phyloP scores from a whole-genome alignment of 2,888 invertebrate genomes.

The Globia sparganii region DNA sequence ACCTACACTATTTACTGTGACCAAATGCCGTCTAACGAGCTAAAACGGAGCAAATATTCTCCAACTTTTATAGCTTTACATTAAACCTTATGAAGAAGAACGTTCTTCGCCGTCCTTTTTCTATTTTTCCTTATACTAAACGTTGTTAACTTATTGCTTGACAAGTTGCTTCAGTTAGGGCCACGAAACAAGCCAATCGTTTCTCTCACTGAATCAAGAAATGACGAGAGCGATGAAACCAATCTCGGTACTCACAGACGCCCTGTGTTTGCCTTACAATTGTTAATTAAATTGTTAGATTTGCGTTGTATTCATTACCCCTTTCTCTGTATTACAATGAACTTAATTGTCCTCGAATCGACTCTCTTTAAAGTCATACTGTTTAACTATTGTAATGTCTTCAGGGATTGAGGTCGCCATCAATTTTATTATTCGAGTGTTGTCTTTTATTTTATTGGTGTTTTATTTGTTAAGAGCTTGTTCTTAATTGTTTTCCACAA shows the following conservation, averaged over 20 bases:
- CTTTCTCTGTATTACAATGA: conserved; percentile 52
- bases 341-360: conserved; percentile 56
- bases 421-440: conserved; percentile 47
- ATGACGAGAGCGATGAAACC: conserved; percentile 46
- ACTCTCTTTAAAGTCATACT: conserved; percentile 38
- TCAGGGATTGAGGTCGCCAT: conserved; percentile 37
- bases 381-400: conserved; percentile 57
- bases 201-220: conserved; percentile 32
- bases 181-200: conserved; percentile 44
- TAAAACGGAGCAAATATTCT: conserved; percentile 27
- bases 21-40: conserved; percentile 23
- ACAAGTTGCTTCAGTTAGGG: conserved; percentile 35
- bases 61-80: conserved; percentile 37
- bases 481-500: conserved; percentile 33
- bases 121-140: conserved; percentile 48
- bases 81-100: conserved; percentile 57
- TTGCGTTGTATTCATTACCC: conserved; percentile 62
- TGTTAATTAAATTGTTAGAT: conserved; percentile 63
- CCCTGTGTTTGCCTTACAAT: conserved; percentile 55
- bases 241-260: conserved; percentile 42
- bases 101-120: conserved; percentile 36
- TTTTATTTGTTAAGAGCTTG: conserved; percentile 41
- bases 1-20: too few relatives aligned
- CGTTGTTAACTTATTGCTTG: conserved; percentile 49
- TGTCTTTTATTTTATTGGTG: conserved; percentile 51